phyloP scores from a whole-genome alignment of 2,797 vertebrate species.

The Eulemur mongoz region DNA sequence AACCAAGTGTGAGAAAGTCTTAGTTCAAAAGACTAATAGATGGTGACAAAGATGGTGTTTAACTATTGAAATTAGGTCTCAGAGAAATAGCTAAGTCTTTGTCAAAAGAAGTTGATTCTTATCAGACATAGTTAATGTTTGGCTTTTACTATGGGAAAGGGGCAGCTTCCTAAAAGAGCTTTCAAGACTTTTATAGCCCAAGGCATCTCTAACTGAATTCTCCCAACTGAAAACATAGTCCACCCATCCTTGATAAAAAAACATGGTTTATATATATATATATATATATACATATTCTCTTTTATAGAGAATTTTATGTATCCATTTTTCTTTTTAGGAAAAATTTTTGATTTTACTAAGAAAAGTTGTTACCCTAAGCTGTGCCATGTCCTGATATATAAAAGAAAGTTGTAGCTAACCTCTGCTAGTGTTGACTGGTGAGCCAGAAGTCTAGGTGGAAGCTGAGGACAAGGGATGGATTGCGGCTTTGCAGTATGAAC shows the following conservation, averaged over 20 bases:
- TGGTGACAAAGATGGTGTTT: neutral
- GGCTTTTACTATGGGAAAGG: neutral
- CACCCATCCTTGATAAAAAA: neutral
- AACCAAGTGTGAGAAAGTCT: neutral
- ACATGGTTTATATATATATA: neutral
- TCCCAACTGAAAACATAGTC: neutral
- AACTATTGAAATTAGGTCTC: neutral
- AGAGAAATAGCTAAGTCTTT: neutral
- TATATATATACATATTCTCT: neutral
- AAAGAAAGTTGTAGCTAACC: neutral
- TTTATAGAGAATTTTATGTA: neutral
- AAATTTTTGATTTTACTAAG: neutral
- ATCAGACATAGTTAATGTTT: neutral
- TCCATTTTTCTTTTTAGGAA: neutral
- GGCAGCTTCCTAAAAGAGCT: neutral
- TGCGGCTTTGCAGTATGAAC: neutral
- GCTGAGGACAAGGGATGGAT: neutral
- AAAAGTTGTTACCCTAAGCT: neutral
- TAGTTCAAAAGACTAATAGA: neutral
- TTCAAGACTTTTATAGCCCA: neutral
- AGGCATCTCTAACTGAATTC: neutral
- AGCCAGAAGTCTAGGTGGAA: neutral
- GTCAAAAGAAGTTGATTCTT: neutral
- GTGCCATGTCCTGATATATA: neutral
- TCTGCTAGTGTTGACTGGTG: neutral